These are phyloP conservation scores for Girardinichthys multiradiatus DNA, from an alignment of 2,113 vertebrate genomes.

Conservation along the genomic window DNA sequence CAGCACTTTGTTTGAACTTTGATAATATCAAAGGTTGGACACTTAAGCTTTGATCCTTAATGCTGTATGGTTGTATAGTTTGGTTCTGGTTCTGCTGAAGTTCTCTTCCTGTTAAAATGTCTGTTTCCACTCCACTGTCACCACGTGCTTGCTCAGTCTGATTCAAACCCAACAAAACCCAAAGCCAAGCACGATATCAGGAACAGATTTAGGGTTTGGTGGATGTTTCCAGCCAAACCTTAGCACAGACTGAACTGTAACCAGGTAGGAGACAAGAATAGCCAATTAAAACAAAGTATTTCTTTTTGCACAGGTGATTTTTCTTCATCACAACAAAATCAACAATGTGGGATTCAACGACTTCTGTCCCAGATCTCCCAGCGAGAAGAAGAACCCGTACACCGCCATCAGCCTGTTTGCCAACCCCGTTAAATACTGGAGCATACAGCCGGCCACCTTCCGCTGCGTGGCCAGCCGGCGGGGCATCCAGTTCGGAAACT, in stretches of 20 bases:
- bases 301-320: conserved; percentile 85
- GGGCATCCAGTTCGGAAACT: conserved; percentile 92
- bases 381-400: conserved; percentile 89
- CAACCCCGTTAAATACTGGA: conserved; percentile 94
- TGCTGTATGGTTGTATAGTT: no score
- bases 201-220: neutral
- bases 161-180: neutral
- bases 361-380: conserved; percentile 86
- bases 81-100: no score
- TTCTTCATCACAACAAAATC: conserved; percentile 94
- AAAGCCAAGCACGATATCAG: neutral
- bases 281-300: neutral
- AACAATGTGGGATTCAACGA: conserved; percentile 90
- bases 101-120: no score
- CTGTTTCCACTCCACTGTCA: no score
- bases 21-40: no score
- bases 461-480: conserved; percentile 89
- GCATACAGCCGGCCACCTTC: conserved; percentile 91
- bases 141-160: no score
- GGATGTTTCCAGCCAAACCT: neutral
- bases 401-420: conserved; percentile 94
- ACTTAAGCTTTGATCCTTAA: no score
- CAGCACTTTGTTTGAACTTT: no score
- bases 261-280: neutral
- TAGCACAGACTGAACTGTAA: neutral